phyloP scores from a whole-genome alignment of 2,888 invertebrate species.

The Sclerodermus sp. region DNA sequence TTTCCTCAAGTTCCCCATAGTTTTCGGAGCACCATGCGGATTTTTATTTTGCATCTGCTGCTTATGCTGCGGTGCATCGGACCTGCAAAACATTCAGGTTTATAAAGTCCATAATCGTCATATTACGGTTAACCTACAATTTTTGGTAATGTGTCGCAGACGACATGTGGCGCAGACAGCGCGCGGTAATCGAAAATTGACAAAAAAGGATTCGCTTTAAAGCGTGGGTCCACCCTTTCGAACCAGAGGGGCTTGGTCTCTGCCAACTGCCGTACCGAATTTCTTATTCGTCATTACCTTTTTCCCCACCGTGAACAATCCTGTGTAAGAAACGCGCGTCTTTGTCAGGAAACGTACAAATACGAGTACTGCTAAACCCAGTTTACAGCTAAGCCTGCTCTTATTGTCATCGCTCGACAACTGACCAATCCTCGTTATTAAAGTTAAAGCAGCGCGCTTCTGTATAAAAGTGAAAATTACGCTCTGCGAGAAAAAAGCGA shows the following conservation, averaged over 20 bases:
- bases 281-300: conserved; percentile 22
- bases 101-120: conserved; percentile 26
- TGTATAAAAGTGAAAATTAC: too few relatives aligned
- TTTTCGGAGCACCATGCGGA: conserved; percentile 19
- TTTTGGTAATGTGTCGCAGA: conserved; percentile 48
- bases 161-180: conserved; percentile 49
- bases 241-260: conserved; percentile 10
- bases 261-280: conserved; percentile 48
- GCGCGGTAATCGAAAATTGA: conserved; percentile 48
- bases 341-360: not conserved
- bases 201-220: conserved; percentile 32
- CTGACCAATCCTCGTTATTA: too few relatives aligned
- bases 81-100: conserved; percentile 16
- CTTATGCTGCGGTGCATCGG: conserved; percentile 31
- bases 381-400: too few relatives aligned
- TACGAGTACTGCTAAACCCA: conserved; percentile 2
- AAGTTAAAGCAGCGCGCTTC: too few relatives aligned
- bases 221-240: not conserved
- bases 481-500: too few relatives aligned
- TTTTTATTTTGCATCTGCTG: conserved; percentile 22
- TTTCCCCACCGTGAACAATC: not conserved
- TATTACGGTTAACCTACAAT: conserved; percentile 44
- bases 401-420: too few relatives aligned
- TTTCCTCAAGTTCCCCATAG: conserved; percentile 36
- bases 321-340: too few relatives aligned